Conservation (phyloP, 2,888 invertebrate genomes). For the Argyra leucocephala region DNA sequence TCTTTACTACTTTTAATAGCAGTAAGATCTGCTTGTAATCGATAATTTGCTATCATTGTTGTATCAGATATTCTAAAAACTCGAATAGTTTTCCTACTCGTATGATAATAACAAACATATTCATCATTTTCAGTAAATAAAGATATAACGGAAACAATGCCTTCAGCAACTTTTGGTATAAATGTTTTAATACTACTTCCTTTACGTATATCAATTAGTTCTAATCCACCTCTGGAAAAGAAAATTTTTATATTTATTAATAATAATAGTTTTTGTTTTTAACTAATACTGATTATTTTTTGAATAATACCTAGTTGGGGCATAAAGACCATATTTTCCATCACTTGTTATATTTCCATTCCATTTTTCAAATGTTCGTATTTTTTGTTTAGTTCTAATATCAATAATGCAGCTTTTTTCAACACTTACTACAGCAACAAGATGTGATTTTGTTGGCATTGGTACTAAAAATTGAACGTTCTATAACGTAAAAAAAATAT, state of each 20-base stretch:
- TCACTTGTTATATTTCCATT: conserved; percentile 79
- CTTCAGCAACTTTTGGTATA: conserved; percentile 90
- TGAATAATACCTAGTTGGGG: conserved; percentile 66
- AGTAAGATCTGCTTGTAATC: conserved; percentile 80
- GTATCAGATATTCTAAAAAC: conserved; percentile 88
- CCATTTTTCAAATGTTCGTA: conserved; percentile 88
- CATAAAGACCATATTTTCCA: conserved; percentile 84
- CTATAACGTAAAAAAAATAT: conserved; percentile 25
- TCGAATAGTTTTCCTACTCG: conserved; percentile 85
- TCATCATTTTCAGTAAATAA: conserved; percentile 89
- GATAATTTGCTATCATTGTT: conserved; percentile 83
- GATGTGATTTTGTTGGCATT: conserved; percentile 73
- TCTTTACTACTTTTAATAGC: conserved; percentile 67
- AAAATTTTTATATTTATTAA: no score
- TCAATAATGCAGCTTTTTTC: conserved; percentile 88
- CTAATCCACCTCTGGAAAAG: conserved; percentile 73
- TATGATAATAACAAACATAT: conserved; percentile 94
- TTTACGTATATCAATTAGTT: conserved; percentile 82
- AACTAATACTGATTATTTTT: no score
- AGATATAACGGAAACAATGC: conserved; percentile 91
- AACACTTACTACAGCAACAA: conserved; percentile 78
- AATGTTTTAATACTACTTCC: conserved; percentile 81
- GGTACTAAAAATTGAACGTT: conserved; percentile 69
- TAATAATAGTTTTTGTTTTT: no score
- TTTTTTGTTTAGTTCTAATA: conserved; percentile 74